Conservation (phyloP, 2,888 invertebrate genomes). For the Ceraclea dissimilis region DNA sequence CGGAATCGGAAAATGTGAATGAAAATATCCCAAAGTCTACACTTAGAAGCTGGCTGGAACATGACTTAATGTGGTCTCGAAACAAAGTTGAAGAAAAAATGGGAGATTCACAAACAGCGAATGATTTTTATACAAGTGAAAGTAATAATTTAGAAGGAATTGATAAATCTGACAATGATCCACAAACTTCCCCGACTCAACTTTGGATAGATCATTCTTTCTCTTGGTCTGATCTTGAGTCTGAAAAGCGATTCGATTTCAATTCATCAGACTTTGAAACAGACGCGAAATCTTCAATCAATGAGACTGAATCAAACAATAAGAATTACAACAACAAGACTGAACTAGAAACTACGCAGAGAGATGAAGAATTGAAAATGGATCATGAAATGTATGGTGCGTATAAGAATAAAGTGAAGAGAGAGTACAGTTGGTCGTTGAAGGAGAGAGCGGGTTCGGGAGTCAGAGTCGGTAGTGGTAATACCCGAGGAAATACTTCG, state of each 20-base stretch:
- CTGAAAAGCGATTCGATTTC: background rate
- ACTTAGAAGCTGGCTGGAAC: constrained; percentile 6
- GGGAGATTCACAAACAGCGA: background rate
- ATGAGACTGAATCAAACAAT: background rate
- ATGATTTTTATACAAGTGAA: no score
- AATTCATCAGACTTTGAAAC: background rate
- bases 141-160: no score
- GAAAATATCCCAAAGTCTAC: background rate
- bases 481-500: constrained; percentile 7
- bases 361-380: background rate
- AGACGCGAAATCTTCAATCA: background rate
- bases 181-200: background rate
- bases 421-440: constrained; percentile 5
- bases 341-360: constrained; percentile 1
- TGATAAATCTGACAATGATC: background rate
- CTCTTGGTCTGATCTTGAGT: background rate
- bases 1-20: no score
- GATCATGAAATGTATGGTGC: background rate
- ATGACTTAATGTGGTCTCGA: constrained; percentile 2
- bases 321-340: background rate
- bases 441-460: constrained; percentile 18
- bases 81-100: background rate
- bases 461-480: constrained; percentile 13
- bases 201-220: constrained; percentile 1
- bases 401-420: background rate